phyloP scores from a whole-genome alignment of 2,113 vertebrate species.

The Psittacara wagleri region DNA sequence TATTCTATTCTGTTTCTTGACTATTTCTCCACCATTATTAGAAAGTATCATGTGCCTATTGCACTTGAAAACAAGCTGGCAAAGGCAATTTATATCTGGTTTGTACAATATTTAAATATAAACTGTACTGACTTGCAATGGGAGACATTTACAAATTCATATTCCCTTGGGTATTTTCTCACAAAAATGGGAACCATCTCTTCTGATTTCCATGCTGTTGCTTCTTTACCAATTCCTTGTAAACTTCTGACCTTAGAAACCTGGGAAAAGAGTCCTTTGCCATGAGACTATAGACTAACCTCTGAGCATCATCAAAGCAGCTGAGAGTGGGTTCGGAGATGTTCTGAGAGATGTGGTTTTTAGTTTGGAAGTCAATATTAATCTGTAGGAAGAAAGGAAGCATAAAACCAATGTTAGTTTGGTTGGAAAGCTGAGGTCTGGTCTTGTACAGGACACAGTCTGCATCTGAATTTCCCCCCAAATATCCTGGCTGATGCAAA shows the following conservation, averaged over 20 bases:
- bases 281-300: conserved; percentile 77
- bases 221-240: conserved; percentile 73
- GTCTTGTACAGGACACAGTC: background rate
- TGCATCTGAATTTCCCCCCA: conserved; percentile 21
- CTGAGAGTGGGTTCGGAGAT: conserved; percentile 72
- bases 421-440: background rate
- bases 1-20: background rate
- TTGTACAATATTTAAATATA: background rate
- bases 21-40: background rate
- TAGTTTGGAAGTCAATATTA: conserved; percentile 81
- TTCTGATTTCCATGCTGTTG: conserved; percentile 69
- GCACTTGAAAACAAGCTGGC: background rate
- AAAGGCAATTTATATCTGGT: background rate
- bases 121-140: background rate
- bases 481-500: conserved; percentile 23
- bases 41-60: background rate
- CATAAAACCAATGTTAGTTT: background rate
- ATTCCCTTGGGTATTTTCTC: background rate
- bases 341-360: conserved; percentile 72
- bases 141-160: background rate
- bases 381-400: conserved; percentile 70
- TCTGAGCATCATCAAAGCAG: conserved; percentile 82
- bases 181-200: conserved; percentile 73
- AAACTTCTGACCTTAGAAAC: conserved; percentile 79
- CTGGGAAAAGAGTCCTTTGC: conserved; percentile 81